These are phyloP conservation scores for Paelopatides confundens DNA, from an alignment of 53 echinoderm and acorn worm genomes.

Conservation along the genomic window DNA sequence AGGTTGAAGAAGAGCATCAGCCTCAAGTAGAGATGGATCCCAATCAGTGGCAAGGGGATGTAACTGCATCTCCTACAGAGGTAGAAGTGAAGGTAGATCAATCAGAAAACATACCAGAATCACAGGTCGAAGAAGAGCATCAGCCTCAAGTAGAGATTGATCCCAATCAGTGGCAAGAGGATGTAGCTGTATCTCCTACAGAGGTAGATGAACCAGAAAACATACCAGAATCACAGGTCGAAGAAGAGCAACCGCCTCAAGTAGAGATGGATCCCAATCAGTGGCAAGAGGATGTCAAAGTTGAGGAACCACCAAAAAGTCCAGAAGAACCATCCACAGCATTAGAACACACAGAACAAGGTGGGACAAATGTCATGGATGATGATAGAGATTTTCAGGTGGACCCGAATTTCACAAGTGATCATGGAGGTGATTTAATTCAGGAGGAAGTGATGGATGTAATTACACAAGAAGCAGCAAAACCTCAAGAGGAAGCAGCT, in stretches of 20 bases:
- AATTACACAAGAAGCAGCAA: slow-evolving; percentile 12
- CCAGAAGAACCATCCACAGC: slow-evolving; percentile 53
- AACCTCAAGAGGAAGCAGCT: neutral
- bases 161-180: neutral
- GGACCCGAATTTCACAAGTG: neutral
- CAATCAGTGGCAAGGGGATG: neutral
- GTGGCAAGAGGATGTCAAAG: neutral
- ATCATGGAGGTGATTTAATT: neutral
- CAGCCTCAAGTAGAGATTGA: neutral
- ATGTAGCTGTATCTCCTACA: slow-evolving; percentile 49
- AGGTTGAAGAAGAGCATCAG: neutral
- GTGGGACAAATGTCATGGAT: neutral
- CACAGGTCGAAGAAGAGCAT: neutral
- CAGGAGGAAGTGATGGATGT: neutral
- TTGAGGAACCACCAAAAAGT: slow-evolving; percentile 41
- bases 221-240: neutral
- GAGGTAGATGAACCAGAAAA: slow-evolving; percentile 38
- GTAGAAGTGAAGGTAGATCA: slow-evolving; percentile 35
- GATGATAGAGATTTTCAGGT: neutral
- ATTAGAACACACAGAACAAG: slow-evolving; percentile 24
- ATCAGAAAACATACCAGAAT: slow-evolving; percentile 34
- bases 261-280: neutral
- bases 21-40: neutral
- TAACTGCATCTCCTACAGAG: slow-evolving; percentile 47
- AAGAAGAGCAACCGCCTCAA: neutral